Conservation (phyloP, 2,797 vertebrate genomes). For the Gallinago nigripennis region DNA sequence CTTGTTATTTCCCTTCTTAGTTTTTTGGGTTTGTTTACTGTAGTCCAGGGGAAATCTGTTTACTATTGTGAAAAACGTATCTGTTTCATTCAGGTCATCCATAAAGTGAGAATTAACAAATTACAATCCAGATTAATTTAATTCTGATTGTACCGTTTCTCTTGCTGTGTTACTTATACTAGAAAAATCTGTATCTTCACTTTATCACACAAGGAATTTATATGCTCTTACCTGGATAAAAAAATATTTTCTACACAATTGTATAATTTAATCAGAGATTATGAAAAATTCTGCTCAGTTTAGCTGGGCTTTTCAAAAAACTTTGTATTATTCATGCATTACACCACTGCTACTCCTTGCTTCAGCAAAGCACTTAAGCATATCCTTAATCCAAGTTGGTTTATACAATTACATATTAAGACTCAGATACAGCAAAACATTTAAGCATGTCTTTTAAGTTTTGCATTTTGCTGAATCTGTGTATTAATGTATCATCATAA, state of each 20-base stretch:
- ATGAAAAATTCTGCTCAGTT: background rate
- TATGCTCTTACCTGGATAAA: background rate
- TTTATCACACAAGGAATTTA: background rate
- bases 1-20: background rate
- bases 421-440: background rate
- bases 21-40: background rate
- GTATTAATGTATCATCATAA: background rate
- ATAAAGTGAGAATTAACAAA: background rate
- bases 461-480: background rate
- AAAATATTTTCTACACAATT: background rate
- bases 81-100: background rate
- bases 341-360: background rate
- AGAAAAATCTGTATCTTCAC: background rate
- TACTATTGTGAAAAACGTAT: background rate
- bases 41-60: background rate
- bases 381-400: background rate
- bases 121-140: background rate
- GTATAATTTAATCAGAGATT: background rate
- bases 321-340: background rate
- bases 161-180: background rate
- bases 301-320: background rate
- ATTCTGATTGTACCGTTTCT: background rate
- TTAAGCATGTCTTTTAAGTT: background rate
- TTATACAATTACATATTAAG: background rate
- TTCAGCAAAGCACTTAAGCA: background rate